Base-by-base conservation (phyloP, 2,888 invertebrate species). In the Ommatoiulus sabulosus region DNA sequence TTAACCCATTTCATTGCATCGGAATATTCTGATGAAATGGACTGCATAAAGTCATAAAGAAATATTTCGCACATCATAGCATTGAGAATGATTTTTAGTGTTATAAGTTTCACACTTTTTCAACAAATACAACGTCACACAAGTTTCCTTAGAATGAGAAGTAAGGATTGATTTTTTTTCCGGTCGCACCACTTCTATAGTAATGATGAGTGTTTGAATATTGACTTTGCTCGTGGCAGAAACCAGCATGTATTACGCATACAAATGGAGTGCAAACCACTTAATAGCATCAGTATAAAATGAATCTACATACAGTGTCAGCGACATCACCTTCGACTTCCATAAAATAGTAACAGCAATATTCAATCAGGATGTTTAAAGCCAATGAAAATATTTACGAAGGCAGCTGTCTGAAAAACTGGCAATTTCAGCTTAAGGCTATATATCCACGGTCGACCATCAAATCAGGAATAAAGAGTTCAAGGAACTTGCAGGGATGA, bases 281-380 rank as follows among this genome's bases (percentile, higher is more conserved):
- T 63, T 63, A 63, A 63, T 63, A 63, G n/a, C 63, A 63, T 63
- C 63, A 63, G 63, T 17, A 63, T 63, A 63, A 63, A 57, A 63
- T 15, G 20, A 63, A 63, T 63, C 63, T 63, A n/a, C 20, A n/a
- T 17, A 35, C 35, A 35, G 1, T 35, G 35, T 35, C 35, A 35
- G n/a, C n/a, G 63, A 63, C 63, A 63, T 63, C 63, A 63, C 63
- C 63, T 63, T 63, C 63, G 63, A 63, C 63, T 63, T 63, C 63
- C n/a, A 63, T 63, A 17, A 63, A 63, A 63, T 63, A n/a, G 63
- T 20, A 63, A 63, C 63, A 20, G 63, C 5, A 63, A 63, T 63
- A 63, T 63, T 63, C 63, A 63, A 63, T 63, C 63, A 63, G n/a
- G 63, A 63, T 63, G 63, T 52, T 52, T 15, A 52, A 52, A 52